These are phyloP conservation scores for Platycercus adscitus DNA, from an alignment of 2,113 vertebrate genomes.

Conservation along the genomic window DNA sequence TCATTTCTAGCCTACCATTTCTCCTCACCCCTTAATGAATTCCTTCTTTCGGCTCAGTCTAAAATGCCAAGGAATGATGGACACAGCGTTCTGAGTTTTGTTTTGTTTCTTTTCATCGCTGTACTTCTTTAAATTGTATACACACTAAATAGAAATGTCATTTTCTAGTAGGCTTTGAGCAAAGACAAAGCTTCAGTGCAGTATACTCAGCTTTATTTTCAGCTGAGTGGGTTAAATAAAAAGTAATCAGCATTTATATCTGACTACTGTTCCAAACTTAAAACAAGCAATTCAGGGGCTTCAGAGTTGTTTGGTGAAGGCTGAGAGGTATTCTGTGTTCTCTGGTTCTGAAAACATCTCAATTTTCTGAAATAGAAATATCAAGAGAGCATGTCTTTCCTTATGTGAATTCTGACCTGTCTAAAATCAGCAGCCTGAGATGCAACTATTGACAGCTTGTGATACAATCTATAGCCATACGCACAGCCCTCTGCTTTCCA, in stretches of 20 bases:
- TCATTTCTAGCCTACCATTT: background rate
- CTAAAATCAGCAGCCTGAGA: background rate
- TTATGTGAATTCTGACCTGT: background rate
- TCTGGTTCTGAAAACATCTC: background rate
- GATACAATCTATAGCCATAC: background rate
- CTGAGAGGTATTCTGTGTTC: background rate
- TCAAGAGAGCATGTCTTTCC: background rate
- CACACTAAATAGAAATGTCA: background rate
- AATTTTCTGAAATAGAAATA: background rate
- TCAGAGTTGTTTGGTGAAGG: background rate
- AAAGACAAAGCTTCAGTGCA: background rate
- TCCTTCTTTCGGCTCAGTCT: background rate
- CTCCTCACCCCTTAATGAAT: background rate
- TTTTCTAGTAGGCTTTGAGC: background rate
- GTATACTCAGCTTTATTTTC: background rate
- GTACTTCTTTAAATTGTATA: background rate
- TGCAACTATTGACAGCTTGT: background rate
- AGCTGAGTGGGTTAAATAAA: background rate
- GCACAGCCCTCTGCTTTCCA: background rate
- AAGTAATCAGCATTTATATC: background rate
- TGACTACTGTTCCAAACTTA: background rate
- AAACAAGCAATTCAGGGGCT: background rate
- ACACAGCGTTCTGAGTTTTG: background rate
- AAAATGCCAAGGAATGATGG: background rate
- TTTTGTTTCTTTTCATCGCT: background rate